Evolutionary conservation across 2,113 vertebrate species (phyloP).

Genomic region (Serilophus lunatus): DNA sequence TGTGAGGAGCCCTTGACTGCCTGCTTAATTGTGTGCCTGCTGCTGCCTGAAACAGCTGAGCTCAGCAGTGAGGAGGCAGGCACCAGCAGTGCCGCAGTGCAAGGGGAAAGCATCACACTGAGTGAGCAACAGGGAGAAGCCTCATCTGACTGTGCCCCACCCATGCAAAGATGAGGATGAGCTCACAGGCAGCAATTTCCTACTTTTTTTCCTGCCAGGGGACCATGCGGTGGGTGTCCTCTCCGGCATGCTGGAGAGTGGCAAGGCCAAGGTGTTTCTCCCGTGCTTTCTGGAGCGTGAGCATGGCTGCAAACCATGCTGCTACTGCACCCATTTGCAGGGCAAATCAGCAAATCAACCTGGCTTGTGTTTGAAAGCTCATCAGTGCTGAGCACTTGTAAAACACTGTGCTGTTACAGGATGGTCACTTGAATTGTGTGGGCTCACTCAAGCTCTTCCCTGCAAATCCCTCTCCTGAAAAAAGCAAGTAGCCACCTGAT

Average conservation of each 20-base stretch:
- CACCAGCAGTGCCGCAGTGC: neutral
- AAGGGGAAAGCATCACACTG: fast-evolving
- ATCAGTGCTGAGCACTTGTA: too few species aligned
- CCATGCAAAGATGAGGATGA: neutral
- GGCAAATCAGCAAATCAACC: neutral
- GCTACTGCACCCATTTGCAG: fast-evolving
- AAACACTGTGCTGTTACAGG: neutral
- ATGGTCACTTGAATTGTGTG: neutral
- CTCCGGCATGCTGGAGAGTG: fast-evolving
- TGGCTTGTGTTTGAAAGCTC: neutral
- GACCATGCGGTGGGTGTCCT: fast-evolving
- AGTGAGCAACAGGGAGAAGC: neutral
- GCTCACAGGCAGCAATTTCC: neutral
- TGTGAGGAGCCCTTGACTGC: neutral
- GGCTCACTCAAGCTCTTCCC: neutral
- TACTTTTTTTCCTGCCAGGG: neutral
- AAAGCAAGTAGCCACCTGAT: neutral
- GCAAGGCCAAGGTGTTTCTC: neutral
- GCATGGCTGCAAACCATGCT: neutral
- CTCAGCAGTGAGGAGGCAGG: neutral
- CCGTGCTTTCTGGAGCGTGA: fast-evolving
- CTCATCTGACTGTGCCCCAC: neutral
- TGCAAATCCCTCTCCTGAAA: neutral
- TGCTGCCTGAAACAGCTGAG: neutral
- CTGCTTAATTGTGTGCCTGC: neutral